phyloP scores from a whole-genome alignment of 2,113 vertebrate species.

The Tyto alba region DNA sequence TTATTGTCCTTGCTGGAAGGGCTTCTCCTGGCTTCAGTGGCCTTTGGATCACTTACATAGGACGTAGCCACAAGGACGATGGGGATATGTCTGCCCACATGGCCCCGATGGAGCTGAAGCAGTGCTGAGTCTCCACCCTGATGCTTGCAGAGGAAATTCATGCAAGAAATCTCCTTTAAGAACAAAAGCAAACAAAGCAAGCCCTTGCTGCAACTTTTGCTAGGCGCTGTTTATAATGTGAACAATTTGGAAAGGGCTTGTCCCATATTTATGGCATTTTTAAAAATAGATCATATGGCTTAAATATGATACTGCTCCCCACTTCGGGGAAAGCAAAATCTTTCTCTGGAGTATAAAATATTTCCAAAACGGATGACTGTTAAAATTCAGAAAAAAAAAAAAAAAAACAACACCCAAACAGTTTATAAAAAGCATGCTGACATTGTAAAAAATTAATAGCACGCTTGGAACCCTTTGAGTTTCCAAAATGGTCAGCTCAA shows the following conservation, averaged over 20 bases:
- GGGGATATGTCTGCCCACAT: rapidly evolving
- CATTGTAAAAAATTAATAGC: conserved; percentile 67
- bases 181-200: neutral
- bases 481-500: conserved; percentile 51
- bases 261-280: conserved; percentile 33
- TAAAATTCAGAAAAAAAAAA: conserved; percentile 36
- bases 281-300: conserved; percentile 64
- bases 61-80: neutral
- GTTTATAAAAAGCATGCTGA: conserved; percentile 68
- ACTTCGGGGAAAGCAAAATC: conserved; percentile 37
- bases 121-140: neutral
- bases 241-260: conserved; percentile 14
- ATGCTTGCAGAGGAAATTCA: neutral
- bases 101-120: rapidly evolving
- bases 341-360: conserved; percentile 61
- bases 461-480: conserved; percentile 55
- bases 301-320: conserved; percentile 56
- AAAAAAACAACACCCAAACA: too few species aligned
- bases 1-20: neutral
- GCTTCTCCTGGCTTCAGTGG: neutral
- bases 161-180: neutral
- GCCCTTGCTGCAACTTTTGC: neutral
- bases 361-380: conserved; percentile 51
- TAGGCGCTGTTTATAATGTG: neutral
- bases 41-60: neutral